Evolutionary conservation across 2,888 invertebrate genomes (phyloP).

Genomic region (Spodoptera picta): DNA sequence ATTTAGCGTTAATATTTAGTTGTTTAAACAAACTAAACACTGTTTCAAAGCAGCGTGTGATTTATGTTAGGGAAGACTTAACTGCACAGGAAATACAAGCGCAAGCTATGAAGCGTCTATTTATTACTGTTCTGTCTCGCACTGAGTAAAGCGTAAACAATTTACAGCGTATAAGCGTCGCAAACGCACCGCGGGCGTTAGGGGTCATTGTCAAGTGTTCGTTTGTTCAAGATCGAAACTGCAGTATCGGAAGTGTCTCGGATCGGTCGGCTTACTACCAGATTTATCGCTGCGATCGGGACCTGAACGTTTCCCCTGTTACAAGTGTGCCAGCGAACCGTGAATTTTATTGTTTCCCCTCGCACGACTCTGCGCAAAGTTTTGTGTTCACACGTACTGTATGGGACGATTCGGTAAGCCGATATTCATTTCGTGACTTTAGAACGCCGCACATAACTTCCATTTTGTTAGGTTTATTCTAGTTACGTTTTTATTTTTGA

Average conservation of each 20-base stretch:
- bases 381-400: conserved; percentile 68
- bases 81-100: conserved; percentile 38
- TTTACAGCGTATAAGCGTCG: conserved; percentile 29
- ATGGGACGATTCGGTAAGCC: conserved; percentile 62
- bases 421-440: conserved; percentile 70
- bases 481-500: conserved; percentile 9
- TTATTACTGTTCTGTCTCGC: conserved; percentile 37
- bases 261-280: conserved; percentile 69
- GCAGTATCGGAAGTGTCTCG: conserved; percentile 69
- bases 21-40: conserved; percentile 1
- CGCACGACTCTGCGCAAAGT: conserved; percentile 71
- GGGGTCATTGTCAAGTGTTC: conserved; percentile 54
- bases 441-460: conserved; percentile 28
- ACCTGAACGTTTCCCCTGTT: conserved; percentile 58
- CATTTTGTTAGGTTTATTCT: conserved; percentile 14
- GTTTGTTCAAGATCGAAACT: conserved; percentile 63
- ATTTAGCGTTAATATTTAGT: background rate
- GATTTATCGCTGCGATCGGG: conserved; percentile 72
- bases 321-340: conserved; percentile 72
- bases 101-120: conserved; percentile 27
- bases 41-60: conserved; percentile 23
- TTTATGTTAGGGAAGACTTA: conserved; percentile 30
- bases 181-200: conserved; percentile 28
- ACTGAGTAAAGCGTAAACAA: conserved; percentile 39
- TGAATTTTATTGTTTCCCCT: conserved; percentile 84